These are phyloP conservation scores for Zele albiditarsus DNA, from an alignment of 2,888 invertebrate genomes.

Conservation along the genomic window DNA sequence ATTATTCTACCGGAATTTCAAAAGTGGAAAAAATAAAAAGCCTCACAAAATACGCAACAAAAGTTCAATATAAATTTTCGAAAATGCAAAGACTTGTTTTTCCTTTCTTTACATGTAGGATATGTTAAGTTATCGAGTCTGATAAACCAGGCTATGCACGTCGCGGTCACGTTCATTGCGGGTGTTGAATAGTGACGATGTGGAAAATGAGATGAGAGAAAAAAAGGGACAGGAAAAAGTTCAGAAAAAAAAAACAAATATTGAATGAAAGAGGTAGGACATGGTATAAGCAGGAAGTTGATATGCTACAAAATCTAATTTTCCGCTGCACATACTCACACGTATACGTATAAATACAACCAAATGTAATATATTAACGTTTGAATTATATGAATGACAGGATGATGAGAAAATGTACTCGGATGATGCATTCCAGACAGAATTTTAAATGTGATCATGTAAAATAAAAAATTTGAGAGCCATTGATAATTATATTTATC, in stretches of 20 bases:
- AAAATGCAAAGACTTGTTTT: not conserved
- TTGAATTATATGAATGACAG: not conserved
- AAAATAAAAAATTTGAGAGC: too few relatives aligned
- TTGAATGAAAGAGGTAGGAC: slow-evolving; percentile 8
- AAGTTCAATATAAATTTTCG: not conserved
- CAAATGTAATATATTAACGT: not conserved
- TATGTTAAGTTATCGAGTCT: not conserved
- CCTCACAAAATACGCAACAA: not conserved
- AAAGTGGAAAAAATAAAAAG: too few relatives aligned
- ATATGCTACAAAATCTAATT: slow-evolving; percentile 1
- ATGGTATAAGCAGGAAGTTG: not conserved
- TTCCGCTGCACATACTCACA: not conserved
- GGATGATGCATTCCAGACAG: too few relatives aligned
- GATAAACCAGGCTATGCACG: slow-evolving; percentile 30
- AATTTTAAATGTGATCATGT: too few relatives aligned
- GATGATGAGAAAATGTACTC: not conserved
- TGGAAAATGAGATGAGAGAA: slow-evolving; percentile 27
- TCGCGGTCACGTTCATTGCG: slow-evolving; percentile 20
- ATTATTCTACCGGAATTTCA: too few relatives aligned
- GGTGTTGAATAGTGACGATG: slow-evolving; percentile 31
- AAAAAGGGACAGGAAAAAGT: not conserved
- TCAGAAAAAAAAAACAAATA: slow-evolving; percentile 4
- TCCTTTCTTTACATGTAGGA: not conserved
- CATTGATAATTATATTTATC: too few relatives aligned
- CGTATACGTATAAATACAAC: not conserved